phyloP scores from a whole-genome alignment of 2,113 vertebrate genomes.

The Paratilapia polleni region DNA sequence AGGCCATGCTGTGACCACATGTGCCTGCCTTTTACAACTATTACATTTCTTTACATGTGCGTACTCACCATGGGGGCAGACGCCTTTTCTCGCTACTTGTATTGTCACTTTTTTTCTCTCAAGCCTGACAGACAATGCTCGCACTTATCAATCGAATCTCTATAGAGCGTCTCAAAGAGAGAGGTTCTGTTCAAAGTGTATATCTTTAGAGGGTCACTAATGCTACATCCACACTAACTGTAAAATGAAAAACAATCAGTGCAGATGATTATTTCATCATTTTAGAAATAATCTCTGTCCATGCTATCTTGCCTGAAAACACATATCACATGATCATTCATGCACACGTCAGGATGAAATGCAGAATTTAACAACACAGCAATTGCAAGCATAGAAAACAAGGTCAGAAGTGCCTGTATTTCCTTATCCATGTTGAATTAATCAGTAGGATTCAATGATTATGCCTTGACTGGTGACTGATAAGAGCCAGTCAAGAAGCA shows the following conservation, averaged over 20 bases:
- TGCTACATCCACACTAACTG: background rate
- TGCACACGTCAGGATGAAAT: background rate
- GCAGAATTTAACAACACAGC: background rate
- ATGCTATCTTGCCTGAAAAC: background rate
- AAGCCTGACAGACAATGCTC: conserved; percentile 10
- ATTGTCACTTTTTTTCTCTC: conserved; percentile 38
- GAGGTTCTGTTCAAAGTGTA: background rate
- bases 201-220: background rate
- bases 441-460: background rate
- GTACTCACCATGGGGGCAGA: conserved; percentile 33
- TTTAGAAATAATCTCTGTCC: too few relatives aligned
- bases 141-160: background rate
- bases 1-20: conserved; percentile 31
- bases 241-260: background rate
- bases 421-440: background rate
- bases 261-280: background rate
- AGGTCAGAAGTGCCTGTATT: background rate
- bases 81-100: conserved; percentile 9
- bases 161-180: background rate
- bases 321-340: background rate
- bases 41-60: conserved; percentile 51
- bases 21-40: conserved; percentile 47
- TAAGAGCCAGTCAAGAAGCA: background rate
- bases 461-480: background rate
- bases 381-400: background rate